Evolutionary conservation across 2,888 invertebrate species (phyloP), one percentile per base, ranked within the genome.

Genomic region (Lacanobia oleracea): DNA sequence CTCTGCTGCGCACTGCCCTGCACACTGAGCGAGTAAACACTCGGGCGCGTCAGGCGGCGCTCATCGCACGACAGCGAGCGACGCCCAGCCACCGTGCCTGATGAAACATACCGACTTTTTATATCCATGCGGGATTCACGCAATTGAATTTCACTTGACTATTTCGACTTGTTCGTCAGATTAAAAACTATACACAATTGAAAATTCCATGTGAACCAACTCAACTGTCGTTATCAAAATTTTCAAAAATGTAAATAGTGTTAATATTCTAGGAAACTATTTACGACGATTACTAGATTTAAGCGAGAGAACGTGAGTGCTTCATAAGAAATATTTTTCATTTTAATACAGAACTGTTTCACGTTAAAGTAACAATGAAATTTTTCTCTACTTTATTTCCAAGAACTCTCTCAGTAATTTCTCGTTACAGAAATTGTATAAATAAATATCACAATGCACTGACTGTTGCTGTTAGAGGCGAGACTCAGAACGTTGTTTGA

Each of bases 11-110:
- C 27, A 21, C 67, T 43, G 9, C 60, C 53, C 43, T n/a, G 37
- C 51, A 72, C 72, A 72, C 72, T 56, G 66, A 37, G 33, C 33
- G 33, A 27, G 33, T 69, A 66, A 77, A 81, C 83, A 75, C 75
- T 74, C 45, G 40, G 14, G 37, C 8, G 43, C 27, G 33, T 27
- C 43, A 40, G 64, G 16, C 21, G 27, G 33, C 51, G 14, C 40
- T 27, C 54, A 67, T 64, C 70, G 60, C 59, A 48, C 33, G 62
- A 45, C 71, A 61, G 51, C 16, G 51, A 23, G 33, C 43, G 69
- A 68, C 51, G 51, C 10, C 4, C 16, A 37, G 3, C 43, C 43
- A 33, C 6, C 33, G 12, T 45, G 45, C 63, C 37, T 56, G 45
- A 45, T 27, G 12, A 43, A 64, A 57, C 18, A 53, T 6, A 73